phyloP scores from a whole-genome alignment of 2,113 vertebrate genomes.

The Indicator indicator region DNA sequence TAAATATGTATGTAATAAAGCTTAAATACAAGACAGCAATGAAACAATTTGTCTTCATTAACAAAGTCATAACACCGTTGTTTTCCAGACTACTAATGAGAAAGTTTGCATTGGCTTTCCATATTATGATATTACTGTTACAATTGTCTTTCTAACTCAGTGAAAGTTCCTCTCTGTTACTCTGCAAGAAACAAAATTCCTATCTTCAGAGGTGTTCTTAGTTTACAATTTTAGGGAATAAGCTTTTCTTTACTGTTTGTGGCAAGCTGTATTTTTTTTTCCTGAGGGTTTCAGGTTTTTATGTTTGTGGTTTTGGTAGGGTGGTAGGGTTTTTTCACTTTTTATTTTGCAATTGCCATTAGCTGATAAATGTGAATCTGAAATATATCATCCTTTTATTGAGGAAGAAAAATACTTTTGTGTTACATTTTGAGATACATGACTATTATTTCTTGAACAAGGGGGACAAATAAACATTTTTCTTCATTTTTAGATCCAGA shows the following conservation, averaged over 20 bases:
- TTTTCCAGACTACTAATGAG: neutral
- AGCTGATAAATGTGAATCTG: neutral
- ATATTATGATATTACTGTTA: neutral
- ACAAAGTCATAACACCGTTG: neutral
- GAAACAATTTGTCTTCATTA: neutral
- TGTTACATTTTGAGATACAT: constrained; percentile 30
- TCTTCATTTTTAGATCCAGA: constrained; percentile 66
- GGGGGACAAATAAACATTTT: neutral
- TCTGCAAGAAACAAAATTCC: neutral
- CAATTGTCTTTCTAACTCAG: neutral
- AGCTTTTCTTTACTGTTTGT: neutral
- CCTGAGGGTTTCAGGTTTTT: neutral
- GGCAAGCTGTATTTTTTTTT: neutral
- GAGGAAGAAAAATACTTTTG: neutral
- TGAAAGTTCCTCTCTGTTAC: neutral
- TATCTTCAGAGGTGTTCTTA: neutral
- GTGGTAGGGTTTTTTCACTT: neutral
- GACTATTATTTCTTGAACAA: neutral
- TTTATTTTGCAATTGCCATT: neutral
- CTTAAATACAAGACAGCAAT: neutral
- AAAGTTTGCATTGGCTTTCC: neutral
- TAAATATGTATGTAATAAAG: neutral
- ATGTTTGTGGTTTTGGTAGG: neutral
- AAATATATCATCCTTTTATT: neutral
- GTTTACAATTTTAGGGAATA: neutral